These are phyloP conservation scores for Pipra filicauda DNA, from an alignment of 2,113 vertebrate genomes.

Conservation along the genomic window DNA sequence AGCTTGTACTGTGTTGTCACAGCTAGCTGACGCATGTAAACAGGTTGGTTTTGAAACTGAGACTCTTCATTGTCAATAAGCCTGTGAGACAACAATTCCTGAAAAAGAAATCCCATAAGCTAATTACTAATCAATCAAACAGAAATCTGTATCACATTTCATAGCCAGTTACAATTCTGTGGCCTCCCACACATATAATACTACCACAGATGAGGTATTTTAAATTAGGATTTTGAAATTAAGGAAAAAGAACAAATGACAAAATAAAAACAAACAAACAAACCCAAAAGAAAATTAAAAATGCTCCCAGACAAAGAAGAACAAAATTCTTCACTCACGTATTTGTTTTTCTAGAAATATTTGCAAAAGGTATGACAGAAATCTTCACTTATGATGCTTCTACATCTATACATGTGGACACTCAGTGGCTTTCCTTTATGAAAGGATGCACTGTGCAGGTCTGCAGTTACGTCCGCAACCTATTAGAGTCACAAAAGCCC, in stretches of 20 bases:
- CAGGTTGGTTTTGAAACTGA: neutral
- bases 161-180: neutral
- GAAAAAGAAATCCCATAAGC: neutral
- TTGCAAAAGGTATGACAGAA: neutral
- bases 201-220: neutral
- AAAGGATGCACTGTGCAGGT: neutral
- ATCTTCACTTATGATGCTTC: neutral
- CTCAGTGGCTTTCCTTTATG: neutral
- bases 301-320: neutral
- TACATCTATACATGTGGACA: neutral
- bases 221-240: neutral
- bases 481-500: neutral
- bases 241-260: neutral
- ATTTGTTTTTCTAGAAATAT: neutral
- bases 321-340: neutral
- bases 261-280: neutral
- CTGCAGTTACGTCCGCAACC: neutral
- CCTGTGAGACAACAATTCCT: neutral
- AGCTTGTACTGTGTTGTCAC: neutral
- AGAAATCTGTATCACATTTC: neutral
- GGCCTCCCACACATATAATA: neutral
- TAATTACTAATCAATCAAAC: neutral
- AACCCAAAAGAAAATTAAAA: neutral
- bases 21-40: neutral
- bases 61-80: neutral